Conservation (phyloP, 1,140 invertebrate genomes). For the Dryas iulia region DNA sequence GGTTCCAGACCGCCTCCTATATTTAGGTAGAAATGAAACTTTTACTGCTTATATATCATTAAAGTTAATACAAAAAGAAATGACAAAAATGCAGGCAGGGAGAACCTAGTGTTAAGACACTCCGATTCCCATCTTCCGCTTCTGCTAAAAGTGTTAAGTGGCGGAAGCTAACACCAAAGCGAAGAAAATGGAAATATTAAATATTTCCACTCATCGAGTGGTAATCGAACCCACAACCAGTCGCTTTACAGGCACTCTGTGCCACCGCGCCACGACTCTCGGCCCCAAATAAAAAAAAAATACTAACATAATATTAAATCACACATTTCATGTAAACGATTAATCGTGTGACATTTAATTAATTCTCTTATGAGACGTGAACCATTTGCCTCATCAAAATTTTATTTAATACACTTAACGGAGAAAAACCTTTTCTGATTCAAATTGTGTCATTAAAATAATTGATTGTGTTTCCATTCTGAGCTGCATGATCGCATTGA, state of each 20-base stretch:
- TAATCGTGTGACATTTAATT: constrained; percentile 15
- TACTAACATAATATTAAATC: background rate
- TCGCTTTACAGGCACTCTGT: too few species aligned
- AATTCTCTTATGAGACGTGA: background rate
- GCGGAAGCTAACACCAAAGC: too few species aligned
- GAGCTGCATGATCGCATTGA: constrained; percentile 23
- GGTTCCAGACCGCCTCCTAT: constrained; percentile 89
- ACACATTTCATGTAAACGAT: background rate
- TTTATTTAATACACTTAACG: constrained; percentile 27
- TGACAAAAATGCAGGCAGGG: too few species aligned
- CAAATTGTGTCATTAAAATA: constrained; percentile 36
- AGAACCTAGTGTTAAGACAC: too few species aligned
- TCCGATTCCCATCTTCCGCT: too few species aligned
- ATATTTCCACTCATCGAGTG: too few species aligned
- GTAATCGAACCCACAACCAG: too few species aligned
- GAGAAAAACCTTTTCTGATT: constrained; percentile 24
- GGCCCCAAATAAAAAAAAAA: background rate
- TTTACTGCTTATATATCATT: background rate
- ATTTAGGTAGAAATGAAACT: constrained; percentile 7
- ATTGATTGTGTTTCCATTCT: constrained; percentile 34
- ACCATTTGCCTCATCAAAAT: constrained; percentile 16
- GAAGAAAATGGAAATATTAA: too few species aligned
- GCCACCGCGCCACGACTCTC: too few species aligned
- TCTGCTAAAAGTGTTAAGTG: too few species aligned
- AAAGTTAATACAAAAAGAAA: too few species aligned